phyloP scores from a whole-genome alignment of 2,888 invertebrate genomes.

The Psococerastis gibbosa region DNA sequence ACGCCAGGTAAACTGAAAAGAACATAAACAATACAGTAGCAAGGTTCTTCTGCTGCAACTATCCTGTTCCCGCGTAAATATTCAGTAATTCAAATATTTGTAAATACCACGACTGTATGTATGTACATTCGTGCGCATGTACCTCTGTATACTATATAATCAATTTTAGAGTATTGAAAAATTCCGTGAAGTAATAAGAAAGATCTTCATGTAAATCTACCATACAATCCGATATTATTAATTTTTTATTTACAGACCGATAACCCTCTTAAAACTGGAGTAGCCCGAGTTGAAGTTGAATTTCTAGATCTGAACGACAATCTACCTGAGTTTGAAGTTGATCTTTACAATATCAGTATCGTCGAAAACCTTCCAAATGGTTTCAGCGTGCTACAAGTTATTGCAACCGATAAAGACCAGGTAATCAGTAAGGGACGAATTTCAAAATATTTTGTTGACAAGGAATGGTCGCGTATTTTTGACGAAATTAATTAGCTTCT shows the following conservation, averaged over 20 bases:
- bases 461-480: too few species aligned
- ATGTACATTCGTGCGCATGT: too few species aligned
- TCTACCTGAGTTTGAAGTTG: slow-evolving; percentile 70
- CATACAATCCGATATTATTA: not conserved
- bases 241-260: slow-evolving; percentile 27
- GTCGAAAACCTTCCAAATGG: slow-evolving; percentile 81
- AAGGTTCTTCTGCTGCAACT: too few species aligned
- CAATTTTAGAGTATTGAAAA: not conserved
- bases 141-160: too few species aligned
- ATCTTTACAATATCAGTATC: slow-evolving; percentile 78
- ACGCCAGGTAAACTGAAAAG: too few species aligned
- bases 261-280: slow-evolving; percentile 53
- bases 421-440: too few species aligned
- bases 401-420: slow-evolving; percentile 63
- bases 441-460: too few species aligned
- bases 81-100: too few species aligned
- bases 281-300: slow-evolving; percentile 54
- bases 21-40: too few species aligned
- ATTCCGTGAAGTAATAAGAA: not conserved
- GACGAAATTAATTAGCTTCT: too few species aligned
- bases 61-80: too few species aligned
- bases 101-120: not conserved
- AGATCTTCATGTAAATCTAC: too few species aligned
- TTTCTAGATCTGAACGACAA: slow-evolving; percentile 66
- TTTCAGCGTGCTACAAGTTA: slow-evolving; percentile 46